Percentiles rank a stretch among this genome's conserved stretches.
phyloP scores from a whole-genome alignment of 2,888 invertebrate genomes.

The Polyommatus icarus region DNA sequence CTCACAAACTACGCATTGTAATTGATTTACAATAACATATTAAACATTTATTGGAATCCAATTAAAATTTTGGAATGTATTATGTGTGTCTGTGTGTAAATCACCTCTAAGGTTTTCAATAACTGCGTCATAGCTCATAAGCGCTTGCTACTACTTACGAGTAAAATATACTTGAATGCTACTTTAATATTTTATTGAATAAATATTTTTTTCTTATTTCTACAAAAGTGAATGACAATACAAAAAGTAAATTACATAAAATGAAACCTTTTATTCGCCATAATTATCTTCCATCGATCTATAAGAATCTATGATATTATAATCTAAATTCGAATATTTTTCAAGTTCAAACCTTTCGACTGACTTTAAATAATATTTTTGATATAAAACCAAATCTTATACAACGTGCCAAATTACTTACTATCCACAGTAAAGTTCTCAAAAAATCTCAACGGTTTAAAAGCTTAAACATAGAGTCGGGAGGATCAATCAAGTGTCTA shows the following conservation, averaged over 20 bases:
- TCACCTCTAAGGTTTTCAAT: background rate
- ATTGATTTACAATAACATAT: background rate
- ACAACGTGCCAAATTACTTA: background rate
- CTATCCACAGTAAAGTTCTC: background rate
- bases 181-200: background rate
- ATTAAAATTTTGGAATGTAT: background rate
- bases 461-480: background rate
- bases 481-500: conserved; percentile 6
- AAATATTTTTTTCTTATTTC: background rate
- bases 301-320: background rate
- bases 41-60: background rate
- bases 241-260: no score
- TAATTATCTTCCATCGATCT: background rate
- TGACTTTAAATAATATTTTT: background rate
- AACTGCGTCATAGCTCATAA: background rate
- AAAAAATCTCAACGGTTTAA: background rate
- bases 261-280: no score
- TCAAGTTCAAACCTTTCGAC: background rate
- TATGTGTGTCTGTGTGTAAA: background rate
- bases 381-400: background rate
- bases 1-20: background rate
- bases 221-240: background rate
- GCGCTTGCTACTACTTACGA: background rate
- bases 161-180: background rate
- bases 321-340: background rate